phyloP scores from a whole-genome alignment of 2,113 vertebrate genomes.

The Thryonomys swinderianus region DNA sequence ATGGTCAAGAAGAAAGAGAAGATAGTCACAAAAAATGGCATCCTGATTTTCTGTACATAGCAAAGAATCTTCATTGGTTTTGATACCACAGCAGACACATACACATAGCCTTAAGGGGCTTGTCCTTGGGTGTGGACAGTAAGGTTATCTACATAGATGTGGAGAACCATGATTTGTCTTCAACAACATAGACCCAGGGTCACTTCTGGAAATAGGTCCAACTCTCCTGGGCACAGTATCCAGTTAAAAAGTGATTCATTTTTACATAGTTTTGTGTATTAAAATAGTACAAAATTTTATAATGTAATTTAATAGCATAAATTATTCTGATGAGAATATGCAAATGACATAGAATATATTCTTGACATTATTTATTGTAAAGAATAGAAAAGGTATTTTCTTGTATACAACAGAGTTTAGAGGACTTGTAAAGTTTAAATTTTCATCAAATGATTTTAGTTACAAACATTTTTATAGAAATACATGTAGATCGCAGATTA shows the following conservation, averaged over 20 bases:
- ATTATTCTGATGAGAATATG: background rate
- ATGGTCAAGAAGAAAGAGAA: background rate
- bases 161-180: background rate
- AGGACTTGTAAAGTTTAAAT: background rate
- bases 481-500: background rate
- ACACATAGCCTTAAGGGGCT: background rate
- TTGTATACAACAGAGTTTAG: background rate
- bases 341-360: background rate
- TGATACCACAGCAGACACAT: background rate
- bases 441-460: conserved; percentile 12
- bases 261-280: background rate
- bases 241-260: background rate
- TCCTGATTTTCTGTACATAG: background rate
- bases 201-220: background rate
- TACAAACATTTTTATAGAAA: background rate
- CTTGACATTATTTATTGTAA: conserved; percentile 15
- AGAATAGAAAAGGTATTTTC: background rate
- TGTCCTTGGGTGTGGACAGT: background rate
- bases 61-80: background rate
- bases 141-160: background rate
- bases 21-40: background rate
- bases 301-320: background rate
- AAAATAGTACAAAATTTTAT: conserved; percentile 14
- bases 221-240: background rate
- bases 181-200: background rate